A percentile compares a stretch with the other conserved stretches of the same genome.
Evolutionary conservation across 2,888 invertebrate genomes (phyloP).

Genomic region (Lithophane semibrunnea): DNA sequence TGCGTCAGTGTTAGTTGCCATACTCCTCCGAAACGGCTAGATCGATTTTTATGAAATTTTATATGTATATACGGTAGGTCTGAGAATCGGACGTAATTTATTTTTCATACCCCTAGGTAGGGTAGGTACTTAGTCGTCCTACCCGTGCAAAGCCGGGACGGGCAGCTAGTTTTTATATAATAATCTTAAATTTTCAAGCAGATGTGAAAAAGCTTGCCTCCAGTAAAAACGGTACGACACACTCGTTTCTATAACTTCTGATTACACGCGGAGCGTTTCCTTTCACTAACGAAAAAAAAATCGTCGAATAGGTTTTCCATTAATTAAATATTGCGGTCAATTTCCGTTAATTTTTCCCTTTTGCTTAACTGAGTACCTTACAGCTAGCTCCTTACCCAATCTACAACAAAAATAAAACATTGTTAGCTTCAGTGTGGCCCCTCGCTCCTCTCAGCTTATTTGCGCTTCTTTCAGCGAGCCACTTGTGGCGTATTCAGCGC

Average conservation of each 20-base stretch:
- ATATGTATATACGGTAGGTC: no score
- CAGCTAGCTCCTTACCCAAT: slow-evolving; percentile 7
- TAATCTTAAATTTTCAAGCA: neutral
- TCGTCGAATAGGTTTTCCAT: neutral
- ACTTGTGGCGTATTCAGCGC: slow-evolving; percentile 58
- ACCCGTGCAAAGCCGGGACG: no score
- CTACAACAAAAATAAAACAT: slow-evolving; percentile 33
- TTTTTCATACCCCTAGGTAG: no score
- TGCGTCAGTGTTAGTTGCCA: no score
- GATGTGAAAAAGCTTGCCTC: neutral
- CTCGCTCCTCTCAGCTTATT: slow-evolving; percentile 50
- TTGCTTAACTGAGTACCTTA: neutral
- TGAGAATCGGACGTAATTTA: no score
- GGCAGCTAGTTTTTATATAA: neutral
- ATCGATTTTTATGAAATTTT: no score
- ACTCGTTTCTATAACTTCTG: neutral
- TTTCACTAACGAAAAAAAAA: neutral
- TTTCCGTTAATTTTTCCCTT: neutral
- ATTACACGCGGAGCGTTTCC: neutral
- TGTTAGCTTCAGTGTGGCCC: slow-evolving; percentile 13
- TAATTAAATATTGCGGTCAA: neutral
- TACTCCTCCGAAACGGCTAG: no score
- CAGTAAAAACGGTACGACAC: no score
- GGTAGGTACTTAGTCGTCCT: no score
- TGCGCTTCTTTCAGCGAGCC: slow-evolving; percentile 59